A percentile compares a stretch with the other conserved stretches of the same genome.
These are phyloP conservation scores for Psix sp. DNA, from an alignment of 1,140 invertebrate species.

Conservation along the genomic window DNA sequence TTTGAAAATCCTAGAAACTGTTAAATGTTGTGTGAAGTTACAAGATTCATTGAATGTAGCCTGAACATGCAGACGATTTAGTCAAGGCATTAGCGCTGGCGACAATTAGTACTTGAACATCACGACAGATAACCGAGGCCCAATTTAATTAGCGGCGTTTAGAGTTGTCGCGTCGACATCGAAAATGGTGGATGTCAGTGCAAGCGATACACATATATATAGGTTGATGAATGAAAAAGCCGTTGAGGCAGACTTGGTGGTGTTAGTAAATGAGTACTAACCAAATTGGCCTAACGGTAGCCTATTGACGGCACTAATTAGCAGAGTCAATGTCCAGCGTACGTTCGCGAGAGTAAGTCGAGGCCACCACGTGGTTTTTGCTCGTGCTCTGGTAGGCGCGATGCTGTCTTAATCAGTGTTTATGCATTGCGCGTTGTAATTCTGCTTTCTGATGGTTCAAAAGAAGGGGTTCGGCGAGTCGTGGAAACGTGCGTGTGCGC, in stretches of 20 bases:
- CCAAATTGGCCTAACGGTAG: constrained; percentile 67
- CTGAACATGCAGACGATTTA: constrained; percentile 18
- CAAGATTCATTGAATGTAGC: too few relatives aligned
- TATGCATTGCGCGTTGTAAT: constrained; percentile 50
- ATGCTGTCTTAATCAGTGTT: constrained; percentile 64
- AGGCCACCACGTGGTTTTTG: constrained; percentile 64
- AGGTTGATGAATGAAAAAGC: constrained; percentile 74
- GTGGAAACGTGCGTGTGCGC: constrained; percentile 34
- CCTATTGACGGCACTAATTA: constrained; percentile 70
- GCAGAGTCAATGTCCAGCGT: constrained; percentile 69
- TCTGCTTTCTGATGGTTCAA: constrained; percentile 19
- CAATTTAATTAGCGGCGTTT: constrained; percentile 49
- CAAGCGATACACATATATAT: constrained; percentile 47
- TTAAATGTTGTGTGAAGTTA: too few relatives aligned
- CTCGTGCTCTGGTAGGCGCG: constrained; percentile 61
- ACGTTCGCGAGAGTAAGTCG: constrained; percentile 56
- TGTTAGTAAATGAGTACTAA: constrained; percentile 72
- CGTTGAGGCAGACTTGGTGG: constrained; percentile 33
- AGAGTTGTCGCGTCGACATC: constrained; percentile 25
- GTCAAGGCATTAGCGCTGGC: constrained; percentile 21
- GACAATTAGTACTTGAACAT: constrained; percentile 48
- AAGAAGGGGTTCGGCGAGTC: constrained; percentile 4
- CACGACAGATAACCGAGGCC: constrained; percentile 35
- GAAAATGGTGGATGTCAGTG: constrained; percentile 38
- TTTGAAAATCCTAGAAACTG: too few relatives aligned